Percentiles rank a stretch among this genome's conserved stretches.
Evolutionary conservation across 2,888 invertebrate genomes (phyloP).

Genomic region (Cantharis nigra): DNA sequence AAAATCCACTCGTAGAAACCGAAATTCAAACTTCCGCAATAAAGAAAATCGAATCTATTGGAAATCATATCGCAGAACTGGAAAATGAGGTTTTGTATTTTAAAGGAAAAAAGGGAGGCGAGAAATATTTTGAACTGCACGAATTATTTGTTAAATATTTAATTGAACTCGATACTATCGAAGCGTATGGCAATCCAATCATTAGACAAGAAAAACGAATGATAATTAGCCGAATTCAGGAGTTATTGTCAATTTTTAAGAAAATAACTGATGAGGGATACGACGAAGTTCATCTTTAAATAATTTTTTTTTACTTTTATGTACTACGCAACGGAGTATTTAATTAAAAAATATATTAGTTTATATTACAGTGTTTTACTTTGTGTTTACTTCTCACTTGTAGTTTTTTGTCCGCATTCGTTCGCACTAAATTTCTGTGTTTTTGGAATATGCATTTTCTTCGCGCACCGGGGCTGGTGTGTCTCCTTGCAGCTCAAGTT

Average conservation of each 20-base stretch:
- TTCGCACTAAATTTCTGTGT: no score
- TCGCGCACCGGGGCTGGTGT: no score
- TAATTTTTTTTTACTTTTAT: background rate
- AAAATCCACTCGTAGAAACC: background rate
- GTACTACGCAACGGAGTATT: background rate
- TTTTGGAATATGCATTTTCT: no score
- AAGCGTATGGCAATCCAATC: slow-evolving; percentile 7
- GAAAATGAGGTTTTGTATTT: slow-evolving; percentile 25
- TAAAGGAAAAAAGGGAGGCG: slow-evolving; percentile 22
- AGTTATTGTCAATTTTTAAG: slow-evolving; percentile 11
- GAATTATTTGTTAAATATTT: slow-evolving; percentile 6
- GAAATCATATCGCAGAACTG: slow-evolving; percentile 21
- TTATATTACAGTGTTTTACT: background rate
- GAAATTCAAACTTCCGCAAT: slow-evolving; percentile 1
- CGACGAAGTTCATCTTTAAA: background rate
- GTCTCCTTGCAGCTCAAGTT: no score
- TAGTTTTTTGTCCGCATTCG: no score
- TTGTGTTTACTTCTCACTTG: background rate
- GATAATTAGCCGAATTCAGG: slow-evolving; percentile 8
- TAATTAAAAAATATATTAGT: background rate
- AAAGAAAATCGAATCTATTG: slow-evolving; percentile 15
- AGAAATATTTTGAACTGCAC: slow-evolving; percentile 7
- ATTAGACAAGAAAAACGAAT: slow-evolving; percentile 19
- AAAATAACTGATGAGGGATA: background rate
- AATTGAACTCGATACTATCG: slow-evolving; percentile 10